These are phyloP conservation scores for Pheucticus melanocephalus DNA, from an alignment of 2,113 vertebrate species.

Conservation along the genomic window DNA sequence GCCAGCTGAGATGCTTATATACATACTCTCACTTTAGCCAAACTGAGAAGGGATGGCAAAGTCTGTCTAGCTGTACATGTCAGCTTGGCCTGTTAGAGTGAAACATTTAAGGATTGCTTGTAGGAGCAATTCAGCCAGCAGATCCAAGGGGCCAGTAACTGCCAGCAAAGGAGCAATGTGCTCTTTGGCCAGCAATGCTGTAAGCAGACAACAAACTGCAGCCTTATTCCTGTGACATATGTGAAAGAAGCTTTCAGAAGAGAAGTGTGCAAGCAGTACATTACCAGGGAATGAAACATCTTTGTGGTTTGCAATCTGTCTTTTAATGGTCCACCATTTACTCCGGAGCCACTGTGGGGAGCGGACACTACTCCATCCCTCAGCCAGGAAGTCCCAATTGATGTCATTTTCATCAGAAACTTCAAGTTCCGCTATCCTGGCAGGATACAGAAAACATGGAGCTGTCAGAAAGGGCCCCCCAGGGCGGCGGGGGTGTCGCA, in stretches of 20 bases:
- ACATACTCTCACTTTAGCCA: not conserved
- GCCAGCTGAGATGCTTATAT: not conserved
- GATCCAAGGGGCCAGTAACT: not conserved
- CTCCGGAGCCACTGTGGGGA: slow-evolving; percentile 98
- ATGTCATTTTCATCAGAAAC: slow-evolving; percentile 95
- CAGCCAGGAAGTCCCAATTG: slow-evolving; percentile 93
- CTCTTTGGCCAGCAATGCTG: not conserved
- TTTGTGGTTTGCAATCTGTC: slow-evolving; percentile 97
- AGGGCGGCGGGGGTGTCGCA: not conserved
- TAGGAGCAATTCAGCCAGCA: slow-evolving; percentile 5
- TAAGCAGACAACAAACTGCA: not conserved
- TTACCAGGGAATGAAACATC: slow-evolving; percentile 92
- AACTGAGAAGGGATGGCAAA: not conserved
- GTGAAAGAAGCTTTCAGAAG: not conserved
- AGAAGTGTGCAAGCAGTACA: not conserved
- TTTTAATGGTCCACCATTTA: slow-evolving; percentile 99
- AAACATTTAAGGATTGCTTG: not conserved
- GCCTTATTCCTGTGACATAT: not conserved
- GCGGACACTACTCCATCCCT: slow-evolving; percentile 96
- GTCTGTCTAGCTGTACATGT: not conserved
- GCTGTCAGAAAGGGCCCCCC: slow-evolving; percentile 29
- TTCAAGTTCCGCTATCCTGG: slow-evolving; percentile 91
- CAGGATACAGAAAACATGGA: slow-evolving; percentile 48
- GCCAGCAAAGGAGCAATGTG: not conserved
- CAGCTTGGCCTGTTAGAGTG: not conserved